A percentile compares a stretch with the other conserved stretches of the same genome.
Conservation (phyloP, 2,113 vertebrate species). For the Vireo altiloquus region DNA sequence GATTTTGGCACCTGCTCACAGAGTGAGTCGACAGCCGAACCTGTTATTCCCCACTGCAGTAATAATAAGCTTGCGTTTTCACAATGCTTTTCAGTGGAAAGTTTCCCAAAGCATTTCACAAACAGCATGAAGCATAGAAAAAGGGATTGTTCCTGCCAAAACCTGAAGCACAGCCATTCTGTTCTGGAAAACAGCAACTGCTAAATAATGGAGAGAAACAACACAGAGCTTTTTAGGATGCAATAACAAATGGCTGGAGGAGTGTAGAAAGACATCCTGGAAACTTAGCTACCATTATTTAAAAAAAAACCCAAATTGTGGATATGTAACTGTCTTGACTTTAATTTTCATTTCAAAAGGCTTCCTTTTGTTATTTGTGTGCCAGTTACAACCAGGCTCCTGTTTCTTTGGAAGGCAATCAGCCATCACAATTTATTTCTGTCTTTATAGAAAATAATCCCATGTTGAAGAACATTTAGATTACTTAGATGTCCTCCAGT, state of each 20-base stretch:
- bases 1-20: constrained; percentile 51
- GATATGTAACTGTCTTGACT: background rate
- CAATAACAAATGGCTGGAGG: constrained; percentile 17
- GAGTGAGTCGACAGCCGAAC: constrained; percentile 28
- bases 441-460: background rate
- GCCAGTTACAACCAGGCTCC: background rate
- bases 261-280: background rate
- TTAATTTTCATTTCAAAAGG: constrained; percentile 29
- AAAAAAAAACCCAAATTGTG: background rate
- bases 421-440: background rate
- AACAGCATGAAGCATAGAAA: constrained; percentile 6
- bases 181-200: constrained; percentile 39
- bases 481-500: background rate
- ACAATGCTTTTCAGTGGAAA: constrained; percentile 42
- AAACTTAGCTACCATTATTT: constrained; percentile 25
- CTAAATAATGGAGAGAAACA: constrained; percentile 45
- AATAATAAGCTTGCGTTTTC: constrained; percentile 37
- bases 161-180: constrained; percentile 42
- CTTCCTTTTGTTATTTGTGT: constrained; percentile 17
- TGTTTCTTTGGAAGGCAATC: background rate
- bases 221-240: constrained; percentile 38
- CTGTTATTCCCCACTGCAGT: constrained; percentile 40
- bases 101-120: constrained; percentile 57
- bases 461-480: background rate
- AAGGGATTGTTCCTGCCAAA: constrained; percentile 42